These are phyloP conservation scores for Aphrophora alni DNA, from an alignment of 2,888 invertebrate genomes.

Conservation along the genomic window DNA sequence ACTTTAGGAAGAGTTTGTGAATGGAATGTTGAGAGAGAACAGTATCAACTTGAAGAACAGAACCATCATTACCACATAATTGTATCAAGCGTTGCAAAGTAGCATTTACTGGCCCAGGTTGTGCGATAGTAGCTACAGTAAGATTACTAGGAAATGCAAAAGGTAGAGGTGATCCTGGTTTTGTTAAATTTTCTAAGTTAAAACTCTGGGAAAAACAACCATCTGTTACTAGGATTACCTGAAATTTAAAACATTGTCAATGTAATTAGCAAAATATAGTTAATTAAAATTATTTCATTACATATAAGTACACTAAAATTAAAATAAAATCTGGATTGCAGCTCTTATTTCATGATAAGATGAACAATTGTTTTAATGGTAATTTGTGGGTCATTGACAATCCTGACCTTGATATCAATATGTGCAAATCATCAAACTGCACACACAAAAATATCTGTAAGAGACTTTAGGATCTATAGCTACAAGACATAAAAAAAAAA, in stretches of 20 bases:
- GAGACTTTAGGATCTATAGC: too few relatives aligned
- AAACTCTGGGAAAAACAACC: conserved; percentile 66
- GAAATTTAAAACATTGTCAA: conserved; percentile 49
- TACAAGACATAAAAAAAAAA: too few relatives aligned
- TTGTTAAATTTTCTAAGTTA: conserved; percentile 26
- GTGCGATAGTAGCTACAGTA: conserved; percentile 59
- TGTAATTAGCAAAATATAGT: background rate
- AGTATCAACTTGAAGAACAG: conserved; percentile 62
- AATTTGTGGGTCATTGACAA: too few relatives aligned
- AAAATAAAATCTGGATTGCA: too few relatives aligned
- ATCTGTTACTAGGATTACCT: conserved; percentile 77
- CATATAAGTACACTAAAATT: too few relatives aligned
- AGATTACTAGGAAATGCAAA: conserved; percentile 83
- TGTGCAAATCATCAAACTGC: too few relatives aligned
- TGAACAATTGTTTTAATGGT: too few relatives aligned
- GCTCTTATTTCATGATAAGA: too few relatives aligned
- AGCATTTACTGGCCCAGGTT: conserved; percentile 52
- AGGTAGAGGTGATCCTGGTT: conserved; percentile 69
- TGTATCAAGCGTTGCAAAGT: conserved; percentile 51
- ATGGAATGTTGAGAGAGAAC: conserved; percentile 58
- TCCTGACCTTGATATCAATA: too few relatives aligned
- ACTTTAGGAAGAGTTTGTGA: conserved; percentile 64
- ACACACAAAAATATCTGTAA: too few relatives aligned
- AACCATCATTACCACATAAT: conserved; percentile 36
- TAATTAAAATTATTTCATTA: background rate